phyloP scores from a whole-genome alignment of 1,140 invertebrate species.

The Colletes gigas region DNA sequence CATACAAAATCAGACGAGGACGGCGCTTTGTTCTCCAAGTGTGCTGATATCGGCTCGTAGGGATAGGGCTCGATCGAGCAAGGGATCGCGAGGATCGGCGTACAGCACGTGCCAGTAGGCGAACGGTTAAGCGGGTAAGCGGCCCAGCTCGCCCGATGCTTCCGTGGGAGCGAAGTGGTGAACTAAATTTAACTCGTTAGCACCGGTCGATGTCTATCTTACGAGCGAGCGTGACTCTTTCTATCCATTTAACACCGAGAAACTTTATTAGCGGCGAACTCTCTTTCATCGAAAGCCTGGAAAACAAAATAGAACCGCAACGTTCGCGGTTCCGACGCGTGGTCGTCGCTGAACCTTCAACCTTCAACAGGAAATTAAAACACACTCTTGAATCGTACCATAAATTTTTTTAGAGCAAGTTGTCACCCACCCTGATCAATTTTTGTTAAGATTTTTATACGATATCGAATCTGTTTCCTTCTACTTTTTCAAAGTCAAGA shows the following conservation, averaged over 20 bases:
- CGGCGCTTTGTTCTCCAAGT: too few relatives aligned
- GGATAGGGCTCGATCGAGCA: neutral
- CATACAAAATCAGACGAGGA: too few relatives aligned
- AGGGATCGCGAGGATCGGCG: neutral
- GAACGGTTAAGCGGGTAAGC: constrained; percentile 38
- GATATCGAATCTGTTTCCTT: too few relatives aligned
- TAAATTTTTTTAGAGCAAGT: too few relatives aligned
- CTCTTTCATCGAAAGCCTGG: neutral
- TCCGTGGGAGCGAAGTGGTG: constrained; percentile 44
- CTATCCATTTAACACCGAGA: constrained; percentile 2
- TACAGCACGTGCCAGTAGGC: constrained; percentile 11
- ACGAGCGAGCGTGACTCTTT: constrained; percentile 31
- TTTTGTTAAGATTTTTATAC: too few relatives aligned
- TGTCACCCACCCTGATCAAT: too few relatives aligned
- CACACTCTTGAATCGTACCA: too few relatives aligned
- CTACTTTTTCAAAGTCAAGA: too few relatives aligned
- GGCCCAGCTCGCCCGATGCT: constrained; percentile 29
- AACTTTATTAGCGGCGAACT: constrained; percentile 5
- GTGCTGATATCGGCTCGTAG: neutral
- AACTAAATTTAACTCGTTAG: constrained; percentile 60
- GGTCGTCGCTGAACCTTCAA: too few relatives aligned
- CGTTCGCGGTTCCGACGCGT: too few relatives aligned
- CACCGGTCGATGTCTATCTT: constrained; percentile 40
- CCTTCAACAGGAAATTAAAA: too few relatives aligned
- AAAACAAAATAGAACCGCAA: neutral